Evolutionary conservation across 2,113 vertebrate species (phyloP).

Genomic region (Ariopsis seemanni): DNA sequence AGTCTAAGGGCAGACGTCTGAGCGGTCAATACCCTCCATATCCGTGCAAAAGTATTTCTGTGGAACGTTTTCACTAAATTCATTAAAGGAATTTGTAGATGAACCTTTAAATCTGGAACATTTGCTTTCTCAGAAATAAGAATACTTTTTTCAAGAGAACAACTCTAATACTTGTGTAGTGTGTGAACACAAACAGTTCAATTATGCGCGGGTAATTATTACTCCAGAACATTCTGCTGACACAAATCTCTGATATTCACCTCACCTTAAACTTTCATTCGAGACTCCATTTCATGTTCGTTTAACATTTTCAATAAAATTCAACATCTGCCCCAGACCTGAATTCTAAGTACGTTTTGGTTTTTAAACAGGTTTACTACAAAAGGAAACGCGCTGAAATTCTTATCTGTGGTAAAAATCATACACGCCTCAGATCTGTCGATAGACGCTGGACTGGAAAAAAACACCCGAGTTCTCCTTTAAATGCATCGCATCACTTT

Average conservation of each 20-base stretch:
- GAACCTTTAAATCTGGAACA: neutral
- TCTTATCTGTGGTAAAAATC: neutral
- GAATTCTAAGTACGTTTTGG: neutral
- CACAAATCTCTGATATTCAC: neutral
- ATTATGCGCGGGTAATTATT: neutral
- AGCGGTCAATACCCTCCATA: too few species aligned
- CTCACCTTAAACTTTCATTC: neutral
- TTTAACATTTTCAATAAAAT: neutral
- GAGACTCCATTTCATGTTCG: neutral
- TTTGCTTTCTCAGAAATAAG: neutral
- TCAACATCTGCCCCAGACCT: neutral
- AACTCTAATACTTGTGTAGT: neutral
- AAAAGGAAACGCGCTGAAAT: neutral
- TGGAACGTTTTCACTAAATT: neutral
- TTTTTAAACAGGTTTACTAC: neutral
- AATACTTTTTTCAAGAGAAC: too few species aligned
- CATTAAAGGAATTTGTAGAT: neutral
- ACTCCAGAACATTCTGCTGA: neutral
- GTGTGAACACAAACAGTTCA: neutral
- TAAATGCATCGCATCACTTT: neutral
- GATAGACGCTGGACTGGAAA: neutral
- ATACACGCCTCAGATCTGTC: neutral
- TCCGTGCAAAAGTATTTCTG: neutral
- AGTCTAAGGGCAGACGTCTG: neutral
- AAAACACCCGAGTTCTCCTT: neutral